A percentile compares a stretch with the other conserved stretches of the same genome.
phyloP scores from a whole-genome alignment of 2,888 invertebrate genomes.

The Leptinotarsa juncta region DNA sequence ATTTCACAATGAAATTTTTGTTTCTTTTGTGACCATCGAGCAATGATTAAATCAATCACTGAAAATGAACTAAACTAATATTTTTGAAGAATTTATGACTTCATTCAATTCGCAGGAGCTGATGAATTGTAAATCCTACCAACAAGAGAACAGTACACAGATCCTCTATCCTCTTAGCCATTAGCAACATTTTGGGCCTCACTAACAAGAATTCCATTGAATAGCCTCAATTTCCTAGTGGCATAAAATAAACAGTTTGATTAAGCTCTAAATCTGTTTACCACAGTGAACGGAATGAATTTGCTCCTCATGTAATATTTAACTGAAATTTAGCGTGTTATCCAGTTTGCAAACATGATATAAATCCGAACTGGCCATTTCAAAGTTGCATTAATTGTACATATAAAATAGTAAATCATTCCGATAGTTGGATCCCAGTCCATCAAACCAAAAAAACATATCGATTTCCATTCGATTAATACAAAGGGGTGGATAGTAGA shows the following conservation, averaged over 20 bases:
- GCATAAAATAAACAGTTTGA: slow-evolving; percentile 26
- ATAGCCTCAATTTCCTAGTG: slow-evolving; percentile 13
- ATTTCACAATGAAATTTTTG: too few species aligned
- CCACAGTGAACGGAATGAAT: slow-evolving; percentile 25
- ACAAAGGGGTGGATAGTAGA: not conserved
- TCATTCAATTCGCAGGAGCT: too few species aligned
- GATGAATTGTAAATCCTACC: too few species aligned
- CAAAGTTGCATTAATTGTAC: not conserved
- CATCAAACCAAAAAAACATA: slow-evolving; percentile 1
- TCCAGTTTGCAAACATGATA: slow-evolving; percentile 5
- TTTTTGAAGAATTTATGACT: too few species aligned
- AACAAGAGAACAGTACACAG: too few species aligned
- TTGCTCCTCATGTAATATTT: slow-evolving; percentile 28
- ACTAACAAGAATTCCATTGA: slow-evolving; percentile 20
- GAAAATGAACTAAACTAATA: too few species aligned
- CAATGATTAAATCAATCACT: too few species aligned
- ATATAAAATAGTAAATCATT: not conserved
- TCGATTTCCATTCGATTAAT: not conserved
- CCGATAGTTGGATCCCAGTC: not conserved
- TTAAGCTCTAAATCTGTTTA: slow-evolving; percentile 36
- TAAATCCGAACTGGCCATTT: not conserved
- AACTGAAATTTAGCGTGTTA: not conserved
- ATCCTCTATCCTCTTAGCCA: not conserved
- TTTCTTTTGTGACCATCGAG: too few species aligned
- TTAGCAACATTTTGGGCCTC: not conserved